Percentiles rank a stretch among this genome's conserved stretches.
phyloP scores from a whole-genome alignment of 2,888 invertebrate species.

The Hoplodrina ambigua region DNA sequence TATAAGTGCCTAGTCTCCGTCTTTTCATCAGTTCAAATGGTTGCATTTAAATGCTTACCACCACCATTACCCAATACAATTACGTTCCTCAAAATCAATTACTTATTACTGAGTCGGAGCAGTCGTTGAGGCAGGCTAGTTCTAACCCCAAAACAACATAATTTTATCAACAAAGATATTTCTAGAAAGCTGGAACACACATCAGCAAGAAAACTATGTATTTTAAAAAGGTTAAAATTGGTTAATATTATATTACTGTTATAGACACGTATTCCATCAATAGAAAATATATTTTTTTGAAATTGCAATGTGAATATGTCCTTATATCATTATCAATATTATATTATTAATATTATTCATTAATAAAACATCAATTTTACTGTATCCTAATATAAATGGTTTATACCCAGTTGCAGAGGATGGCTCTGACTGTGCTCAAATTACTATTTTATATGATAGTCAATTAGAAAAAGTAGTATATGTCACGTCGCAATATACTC shows the following conservation, averaged over 20 bases:
- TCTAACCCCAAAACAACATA: neutral
- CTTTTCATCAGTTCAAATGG: neutral
- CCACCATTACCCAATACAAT: constrained; percentile 1
- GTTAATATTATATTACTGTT: constrained; percentile 1
- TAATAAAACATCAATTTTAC: neutral
- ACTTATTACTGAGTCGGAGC: neutral
- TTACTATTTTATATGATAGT: neutral
- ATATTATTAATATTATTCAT: neutral
- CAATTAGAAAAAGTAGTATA: neutral
- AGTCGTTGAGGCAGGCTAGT: neutral
- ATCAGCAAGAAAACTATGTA: neutral
- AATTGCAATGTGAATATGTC: neutral
- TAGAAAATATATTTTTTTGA: neutral
- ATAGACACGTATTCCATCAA: constrained; percentile 14
- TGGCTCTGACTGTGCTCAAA: neutral
- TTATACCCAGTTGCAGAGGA: constrained; percentile 12
- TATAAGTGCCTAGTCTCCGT: constrained; percentile 3
- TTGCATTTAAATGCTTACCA: constrained; percentile 25
- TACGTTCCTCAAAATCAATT: constrained; percentile 7
- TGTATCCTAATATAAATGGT: neutral
- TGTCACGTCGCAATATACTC: neutral
- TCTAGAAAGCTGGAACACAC: constrained; percentile 11
- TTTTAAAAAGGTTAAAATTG: neutral
- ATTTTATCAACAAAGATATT: constrained; percentile 10
- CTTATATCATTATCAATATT: constrained; percentile 1